phyloP scores from a whole-genome alignment of 2,888 invertebrate genomes.

The Pedicia rivosa region DNA sequence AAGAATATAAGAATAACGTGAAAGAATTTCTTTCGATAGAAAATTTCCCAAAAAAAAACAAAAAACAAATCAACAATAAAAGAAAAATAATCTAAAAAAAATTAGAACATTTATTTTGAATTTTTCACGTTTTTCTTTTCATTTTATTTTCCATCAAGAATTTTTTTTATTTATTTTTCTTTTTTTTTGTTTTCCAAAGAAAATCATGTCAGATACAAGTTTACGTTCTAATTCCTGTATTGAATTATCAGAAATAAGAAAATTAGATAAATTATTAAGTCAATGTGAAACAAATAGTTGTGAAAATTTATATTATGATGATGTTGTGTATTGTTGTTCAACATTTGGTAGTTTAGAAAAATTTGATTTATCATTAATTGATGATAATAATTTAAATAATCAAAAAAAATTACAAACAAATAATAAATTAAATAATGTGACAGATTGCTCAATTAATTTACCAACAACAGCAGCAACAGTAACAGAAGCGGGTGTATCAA shows the following conservation, averaged over 20 bases:
- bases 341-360: slow-evolving; percentile 16
- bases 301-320: slow-evolving; percentile 16
- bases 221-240: slow-evolving; percentile 19
- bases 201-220: slow-evolving; percentile 18
- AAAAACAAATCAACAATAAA: too few species aligned
- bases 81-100: background rate
- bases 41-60: too few species aligned
- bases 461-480: background rate
- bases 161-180: background rate
- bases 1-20: too few species aligned
- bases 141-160: background rate
- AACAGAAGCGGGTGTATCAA: background rate
- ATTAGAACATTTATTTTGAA: background rate
- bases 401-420: too few species aligned
- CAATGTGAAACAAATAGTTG: slow-evolving; percentile 20
- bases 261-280: slow-evolving; percentile 18
- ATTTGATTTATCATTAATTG: slow-evolving; percentile 2
- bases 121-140: background rate
- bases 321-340: slow-evolving; percentile 16
- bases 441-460: too few species aligned
- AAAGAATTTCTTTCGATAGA: too few species aligned
- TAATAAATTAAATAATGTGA: too few species aligned
- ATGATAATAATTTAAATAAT: too few species aligned
- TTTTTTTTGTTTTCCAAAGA: too few species aligned
- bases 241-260: slow-evolving; percentile 19